These are phyloP conservation scores for Taurulus bubalis DNA, from an alignment of 2,113 vertebrate species.

Conservation along the genomic window DNA sequence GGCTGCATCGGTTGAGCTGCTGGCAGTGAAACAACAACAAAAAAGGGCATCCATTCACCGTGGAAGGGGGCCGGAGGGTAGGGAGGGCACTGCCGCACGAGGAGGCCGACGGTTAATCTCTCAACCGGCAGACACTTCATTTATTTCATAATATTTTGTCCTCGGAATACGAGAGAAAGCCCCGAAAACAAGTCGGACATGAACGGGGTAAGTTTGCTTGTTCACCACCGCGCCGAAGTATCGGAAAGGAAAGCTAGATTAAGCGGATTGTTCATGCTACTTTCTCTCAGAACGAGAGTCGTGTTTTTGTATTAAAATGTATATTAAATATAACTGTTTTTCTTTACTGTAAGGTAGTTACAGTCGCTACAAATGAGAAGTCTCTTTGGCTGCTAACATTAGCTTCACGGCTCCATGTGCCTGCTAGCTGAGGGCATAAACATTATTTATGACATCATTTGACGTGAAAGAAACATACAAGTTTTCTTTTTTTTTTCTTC, in stretches of 20 bases:
- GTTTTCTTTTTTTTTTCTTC: too few relatives aligned
- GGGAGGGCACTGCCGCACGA: constrained; percentile 8
- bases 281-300: rapidly evolving
- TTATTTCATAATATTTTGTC: not conserved
- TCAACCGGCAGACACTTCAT: not conserved
- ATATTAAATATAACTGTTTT: rapidly evolving
- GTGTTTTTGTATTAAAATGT: not conserved
- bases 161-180: constrained; percentile 10
- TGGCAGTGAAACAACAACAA: constrained; percentile 41
- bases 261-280: not conserved
- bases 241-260: not conserved
- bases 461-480: not conserved
- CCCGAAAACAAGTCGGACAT: constrained; percentile 84
- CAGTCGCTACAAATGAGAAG: not conserved
- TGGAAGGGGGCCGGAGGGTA: constrained; percentile 4
- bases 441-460: not conserved
- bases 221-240: not conserved
- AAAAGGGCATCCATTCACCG: constrained; percentile 17
- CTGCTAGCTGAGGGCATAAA: not conserved
- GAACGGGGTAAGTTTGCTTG: constrained; percentile 87
- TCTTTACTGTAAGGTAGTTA: not conserved
- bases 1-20: constrained; percentile 66
- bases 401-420: constrained; percentile 38
- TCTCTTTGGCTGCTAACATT: constrained; percentile 51
- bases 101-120: not conserved